phyloP scores from a whole-genome alignment of 2,797 vertebrate species.

The Delichon dasypus region DNA sequence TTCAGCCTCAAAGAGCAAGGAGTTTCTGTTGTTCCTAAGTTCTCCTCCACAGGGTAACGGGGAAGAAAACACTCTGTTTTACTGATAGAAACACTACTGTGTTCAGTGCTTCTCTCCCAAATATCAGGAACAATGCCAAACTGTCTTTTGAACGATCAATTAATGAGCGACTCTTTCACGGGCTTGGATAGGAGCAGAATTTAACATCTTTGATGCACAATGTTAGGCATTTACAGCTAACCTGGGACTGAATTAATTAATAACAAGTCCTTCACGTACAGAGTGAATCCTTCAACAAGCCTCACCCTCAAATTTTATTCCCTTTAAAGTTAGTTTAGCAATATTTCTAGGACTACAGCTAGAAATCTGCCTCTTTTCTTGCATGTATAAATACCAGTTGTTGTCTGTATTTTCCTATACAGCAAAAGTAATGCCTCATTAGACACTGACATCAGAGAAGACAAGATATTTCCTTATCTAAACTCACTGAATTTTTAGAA shows the following conservation, averaged over 20 bases:
- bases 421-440: conserved; percentile 23
- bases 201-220: neutral
- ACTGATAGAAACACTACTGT: neutral
- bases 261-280: neutral
- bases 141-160: neutral
- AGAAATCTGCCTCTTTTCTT: neutral
- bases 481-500: neutral
- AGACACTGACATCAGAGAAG: neutral
- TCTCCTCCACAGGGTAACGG: neutral
- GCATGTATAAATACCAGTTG: neutral
- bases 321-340: neutral
- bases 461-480: conserved; percentile 37
- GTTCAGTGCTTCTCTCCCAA: neutral
- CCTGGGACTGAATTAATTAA: neutral
- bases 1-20: neutral
- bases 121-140: neutral
- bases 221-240: neutral
- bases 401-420: neutral
- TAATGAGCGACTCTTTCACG: neutral
- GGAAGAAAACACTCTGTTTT: neutral
- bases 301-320: neutral
- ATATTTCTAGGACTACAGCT: neutral
- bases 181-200: neutral
- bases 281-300: neutral
- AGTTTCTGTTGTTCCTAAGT: neutral